These are phyloP conservation scores for Anthoptus insignis DNA, from an alignment of 2,888 invertebrate genomes.

Conservation along the genomic window DNA sequence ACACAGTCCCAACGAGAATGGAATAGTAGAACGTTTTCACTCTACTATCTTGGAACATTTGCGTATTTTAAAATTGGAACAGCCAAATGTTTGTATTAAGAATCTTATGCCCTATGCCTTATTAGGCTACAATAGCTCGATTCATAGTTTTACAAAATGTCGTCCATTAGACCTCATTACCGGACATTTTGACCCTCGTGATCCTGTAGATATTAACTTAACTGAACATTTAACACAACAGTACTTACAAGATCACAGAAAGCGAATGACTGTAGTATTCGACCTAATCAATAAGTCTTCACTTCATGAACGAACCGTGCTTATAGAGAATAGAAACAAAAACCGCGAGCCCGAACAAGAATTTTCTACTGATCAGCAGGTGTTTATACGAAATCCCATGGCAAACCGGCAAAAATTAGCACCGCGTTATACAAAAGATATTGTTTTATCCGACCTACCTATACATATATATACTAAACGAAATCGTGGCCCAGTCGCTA, in stretches of 20 bases:
- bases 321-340: constrained; percentile 15
- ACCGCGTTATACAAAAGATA: background rate
- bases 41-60: constrained; percentile 41
- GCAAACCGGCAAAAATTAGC: constrained; percentile 14
- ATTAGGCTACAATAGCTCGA: constrained; percentile 18
- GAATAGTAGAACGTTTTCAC: constrained; percentile 47
- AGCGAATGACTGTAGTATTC: constrained; percentile 30
- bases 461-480: constrained; percentile 12
- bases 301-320: background rate
- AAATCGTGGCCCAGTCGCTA: constrained; percentile 1
- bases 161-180: constrained; percentile 43
- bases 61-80: too few species aligned
- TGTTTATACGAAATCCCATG: constrained; percentile 11
- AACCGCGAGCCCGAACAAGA: constrained; percentile 9
- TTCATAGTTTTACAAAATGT: constrained; percentile 41
- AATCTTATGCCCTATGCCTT: background rate
- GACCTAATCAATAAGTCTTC: constrained; percentile 33
- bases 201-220: too few species aligned
- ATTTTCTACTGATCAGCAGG: constrained; percentile 8
- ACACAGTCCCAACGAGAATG: constrained; percentile 49
- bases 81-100: constrained; percentile 42
- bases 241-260: constrained; percentile 42
- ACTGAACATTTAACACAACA: constrained; percentile 36
- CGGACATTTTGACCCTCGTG: constrained; percentile 30
- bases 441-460: constrained; percentile 1